Evolutionary conservation across 1,140 invertebrate genomes (phyloP).

Genomic region (Drosophila azteca): DNA sequence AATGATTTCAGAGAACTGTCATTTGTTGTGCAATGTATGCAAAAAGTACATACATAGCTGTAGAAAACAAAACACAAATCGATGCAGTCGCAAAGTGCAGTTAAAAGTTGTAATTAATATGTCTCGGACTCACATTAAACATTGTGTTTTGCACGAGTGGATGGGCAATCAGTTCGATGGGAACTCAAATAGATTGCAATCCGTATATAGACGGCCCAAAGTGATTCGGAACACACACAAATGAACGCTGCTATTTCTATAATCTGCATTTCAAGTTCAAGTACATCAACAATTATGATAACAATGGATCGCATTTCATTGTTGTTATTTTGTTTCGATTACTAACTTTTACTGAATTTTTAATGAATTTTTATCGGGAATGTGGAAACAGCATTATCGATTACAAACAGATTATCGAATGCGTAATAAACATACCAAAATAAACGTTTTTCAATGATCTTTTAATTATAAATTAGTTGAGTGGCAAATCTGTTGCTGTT

Average conservation of each 20-base stretch:
- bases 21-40: constrained; percentile 44
- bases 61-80: constrained; percentile 25
- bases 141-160: constrained; percentile 2
- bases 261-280: too few species aligned
- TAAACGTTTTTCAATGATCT: neutral
- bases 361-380: too few species aligned
- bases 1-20: constrained; percentile 40
- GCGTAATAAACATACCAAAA: too few species aligned
- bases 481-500: neutral
- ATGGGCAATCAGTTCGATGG: neutral
- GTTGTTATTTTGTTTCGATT: too few species aligned
- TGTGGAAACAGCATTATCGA: too few species aligned
- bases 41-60: constrained; percentile 20
- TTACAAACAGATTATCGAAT: too few species aligned
- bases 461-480: neutral
- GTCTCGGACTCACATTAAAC: constrained; percentile 45
- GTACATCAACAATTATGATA: too few species aligned
- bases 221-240: neutral
- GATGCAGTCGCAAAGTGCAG: constrained; percentile 1
- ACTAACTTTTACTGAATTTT: too few species aligned
- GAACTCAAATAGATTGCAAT: constrained; percentile 7
- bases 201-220: neutral
- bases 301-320: too few species aligned
- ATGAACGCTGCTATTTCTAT: too few species aligned
- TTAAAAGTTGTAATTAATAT: constrained; percentile 51